Evolutionary conservation across 2,888 invertebrate genomes (phyloP).

Genomic region (Pseudanteris insignis): DNA sequence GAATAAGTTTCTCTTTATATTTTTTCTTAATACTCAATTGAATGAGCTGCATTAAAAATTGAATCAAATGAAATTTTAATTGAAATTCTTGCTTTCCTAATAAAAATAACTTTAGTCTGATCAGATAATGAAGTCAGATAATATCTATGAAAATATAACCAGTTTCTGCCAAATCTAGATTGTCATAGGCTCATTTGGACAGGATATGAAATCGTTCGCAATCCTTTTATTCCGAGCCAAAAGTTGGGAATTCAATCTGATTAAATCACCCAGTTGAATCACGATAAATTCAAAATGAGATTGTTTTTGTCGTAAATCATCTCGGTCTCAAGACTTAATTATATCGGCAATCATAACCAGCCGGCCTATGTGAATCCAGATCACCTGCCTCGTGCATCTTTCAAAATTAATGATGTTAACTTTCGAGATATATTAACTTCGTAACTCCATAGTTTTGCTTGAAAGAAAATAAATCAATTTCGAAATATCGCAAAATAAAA

Average conservation of each 20-base stretch:
- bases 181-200: slow-evolving; percentile 6
- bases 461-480: too few species aligned
- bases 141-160: slow-evolving; percentile 6
- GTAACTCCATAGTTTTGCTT: too few species aligned
- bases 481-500: too few species aligned
- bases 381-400: slow-evolving; percentile 26
- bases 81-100: too few species aligned
- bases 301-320: slow-evolving; percentile 35
- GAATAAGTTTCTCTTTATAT: too few species aligned
- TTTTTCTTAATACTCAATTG: too few species aligned
- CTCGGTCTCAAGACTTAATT: slow-evolving; percentile 19
- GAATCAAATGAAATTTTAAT: too few species aligned
- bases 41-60: too few species aligned
- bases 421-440: too few species aligned
- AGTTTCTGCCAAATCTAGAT: slow-evolving; percentile 5
- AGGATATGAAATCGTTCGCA: slow-evolving; percentile 16
- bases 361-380: slow-evolving; percentile 19
- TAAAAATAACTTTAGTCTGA: slow-evolving; percentile 1
- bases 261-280: slow-evolving; percentile 27
- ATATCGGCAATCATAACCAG: slow-evolving; percentile 34
- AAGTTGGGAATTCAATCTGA: slow-evolving; percentile 25
- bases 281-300: slow-evolving; percentile 36
- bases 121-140: slow-evolving; percentile 2
- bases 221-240: slow-evolving; percentile 26
- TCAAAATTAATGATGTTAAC: slow-evolving; percentile 38